A percentile compares a stretch with the other conserved stretches of the same genome.
Evolutionary conservation across 2,888 invertebrate genomes (phyloP).

Genomic region (Drosophila histrio): DNA sequence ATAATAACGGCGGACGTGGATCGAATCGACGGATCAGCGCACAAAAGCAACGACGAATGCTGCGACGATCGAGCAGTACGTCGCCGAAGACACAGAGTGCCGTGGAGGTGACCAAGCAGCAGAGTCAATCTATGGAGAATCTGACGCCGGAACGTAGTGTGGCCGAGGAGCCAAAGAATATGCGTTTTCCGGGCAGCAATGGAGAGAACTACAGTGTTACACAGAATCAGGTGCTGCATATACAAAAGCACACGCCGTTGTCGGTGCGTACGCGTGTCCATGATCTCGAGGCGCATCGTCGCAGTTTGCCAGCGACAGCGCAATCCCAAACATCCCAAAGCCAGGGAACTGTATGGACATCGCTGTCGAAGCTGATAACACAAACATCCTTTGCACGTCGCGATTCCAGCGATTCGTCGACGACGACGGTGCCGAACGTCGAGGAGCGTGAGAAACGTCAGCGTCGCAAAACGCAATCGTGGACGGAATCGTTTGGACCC

Average conservation of each 20-base stretch:
- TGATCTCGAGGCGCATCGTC: conserved; percentile 87
- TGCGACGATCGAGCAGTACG: conserved; percentile 83
- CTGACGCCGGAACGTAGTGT: conserved; percentile 82
- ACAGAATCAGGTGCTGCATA: conserved; percentile 94
- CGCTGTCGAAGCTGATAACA: conserved; percentile 82
- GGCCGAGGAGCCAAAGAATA: conserved; percentile 88
- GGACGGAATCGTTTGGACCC: conserved; percentile 79
- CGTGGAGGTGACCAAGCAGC: conserved; percentile 82
- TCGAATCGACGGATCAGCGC: conserved; percentile 60
- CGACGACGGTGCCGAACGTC: conserved; percentile 86
- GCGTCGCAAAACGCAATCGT: conserved; percentile 82
- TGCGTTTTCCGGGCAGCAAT: conserved; percentile 93
- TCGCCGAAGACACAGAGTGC: conserved; percentile 81
- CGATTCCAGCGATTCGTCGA: conserved; percentile 74
- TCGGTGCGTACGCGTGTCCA: conserved; percentile 90
- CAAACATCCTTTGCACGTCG: conserved; percentile 77
- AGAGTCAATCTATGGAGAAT: conserved; percentile 84
- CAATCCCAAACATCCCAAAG: conserved; percentile 56
- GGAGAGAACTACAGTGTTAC: conserved; percentile 95
- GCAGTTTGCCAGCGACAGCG: conserved; percentile 34
- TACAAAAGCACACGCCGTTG: conserved; percentile 87
- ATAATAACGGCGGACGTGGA: conserved; percentile 25
- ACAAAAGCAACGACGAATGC: conserved; percentile 78
- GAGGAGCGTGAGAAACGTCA: conserved; percentile 85
- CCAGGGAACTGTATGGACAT: conserved; percentile 82